Conservation (phyloP, 2,797 vertebrate species). For the Microcaecilia unicolor region DNA sequence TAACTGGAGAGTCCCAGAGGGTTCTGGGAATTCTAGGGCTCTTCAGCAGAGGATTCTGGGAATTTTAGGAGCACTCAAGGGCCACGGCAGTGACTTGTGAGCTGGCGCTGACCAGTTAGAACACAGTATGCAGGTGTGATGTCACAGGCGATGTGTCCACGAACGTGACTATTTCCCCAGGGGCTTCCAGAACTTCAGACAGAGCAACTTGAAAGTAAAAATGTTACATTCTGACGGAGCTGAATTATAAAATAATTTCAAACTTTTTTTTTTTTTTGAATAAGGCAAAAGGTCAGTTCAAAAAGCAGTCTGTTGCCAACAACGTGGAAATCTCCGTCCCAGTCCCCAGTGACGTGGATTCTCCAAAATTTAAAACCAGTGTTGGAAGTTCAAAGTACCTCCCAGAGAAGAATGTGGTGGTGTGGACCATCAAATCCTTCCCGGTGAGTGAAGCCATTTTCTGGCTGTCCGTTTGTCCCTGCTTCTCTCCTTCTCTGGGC, state of each 20-base stretch:
- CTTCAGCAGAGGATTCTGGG: too few species aligned
- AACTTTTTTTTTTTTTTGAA: not conserved
- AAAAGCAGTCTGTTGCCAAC: constrained; percentile 92
- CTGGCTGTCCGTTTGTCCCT: too few species aligned
- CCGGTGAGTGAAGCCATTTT: too few species aligned
- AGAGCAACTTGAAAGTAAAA: not conserved
- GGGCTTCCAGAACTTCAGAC: not conserved
- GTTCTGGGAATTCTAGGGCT: too few species aligned
- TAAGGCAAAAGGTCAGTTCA: constrained; percentile 94
- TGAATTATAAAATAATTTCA: too few species aligned
- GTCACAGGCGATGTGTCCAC: not conserved
- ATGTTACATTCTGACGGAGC: too few species aligned
- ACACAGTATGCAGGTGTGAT: too few species aligned
- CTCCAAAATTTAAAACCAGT: constrained; percentile 87
- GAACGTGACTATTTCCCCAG: too few species aligned
- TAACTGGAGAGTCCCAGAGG: too few species aligned
- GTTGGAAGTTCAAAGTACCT: constrained; percentile 79
- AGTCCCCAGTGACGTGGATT: constrained; percentile 87
- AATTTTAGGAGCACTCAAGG: too few species aligned
- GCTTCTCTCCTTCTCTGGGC: not conserved
- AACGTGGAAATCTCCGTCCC: constrained; percentile 84
- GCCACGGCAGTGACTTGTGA: too few species aligned
- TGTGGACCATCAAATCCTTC: constrained; percentile 93
- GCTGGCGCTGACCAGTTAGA: too few species aligned
- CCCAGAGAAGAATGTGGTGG: constrained; percentile 79